Evolutionary conservation across 2,113 vertebrate species (phyloP), one percentile per base, ranked within the genome.

Genomic region (Ophiodon elongatus): DNA sequence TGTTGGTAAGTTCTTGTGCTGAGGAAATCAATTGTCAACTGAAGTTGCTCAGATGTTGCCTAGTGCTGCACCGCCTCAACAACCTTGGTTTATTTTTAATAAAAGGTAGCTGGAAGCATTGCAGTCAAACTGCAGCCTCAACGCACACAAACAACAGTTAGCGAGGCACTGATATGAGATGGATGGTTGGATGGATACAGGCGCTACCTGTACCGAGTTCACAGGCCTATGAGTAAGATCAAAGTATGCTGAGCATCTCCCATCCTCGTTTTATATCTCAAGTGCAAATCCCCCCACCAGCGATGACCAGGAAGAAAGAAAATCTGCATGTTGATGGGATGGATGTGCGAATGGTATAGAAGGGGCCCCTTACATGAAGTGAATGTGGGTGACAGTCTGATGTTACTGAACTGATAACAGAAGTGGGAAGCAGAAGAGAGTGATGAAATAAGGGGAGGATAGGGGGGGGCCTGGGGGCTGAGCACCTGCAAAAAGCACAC

Each of bases 401-500:
- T 45, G 6, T 52, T 69, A 50, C 31, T 62, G 47, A 65, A 65
- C 43, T 81, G 41, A 59, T 76, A 74, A 70, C 45, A 86, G 45
- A 64, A 37, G 23, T 15, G 25, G 25, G 19, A 80, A 74, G 23
- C 39, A 9, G 33, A 54, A 62, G 7, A 56, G 29, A 64, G 27
- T 41, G 74, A 19, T 79, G 65, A 73, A 63, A 80, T 39, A 31
- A 62, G 56, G 33, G n/a, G 37, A 50, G n/a, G 37, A 29, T 4
- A 21, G 8, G 25, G 8, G 25, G 8, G 6, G n/a, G 17, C 19
- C 41, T 25, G 21, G 45, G 45, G 50, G 52, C 65, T 69, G 76
- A 83, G 66, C 80, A 73, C 77, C 80, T 76, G 69, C n/a, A 71
- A 66, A 35, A 56, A 76, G 73, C 67, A 63, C 71, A 67, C 37